A percentile compares a stretch with the other conserved stretches of the same genome.
Conservation (phyloP, 2,113 vertebrate genomes). For the Seriola quinqueradiata region DNA sequence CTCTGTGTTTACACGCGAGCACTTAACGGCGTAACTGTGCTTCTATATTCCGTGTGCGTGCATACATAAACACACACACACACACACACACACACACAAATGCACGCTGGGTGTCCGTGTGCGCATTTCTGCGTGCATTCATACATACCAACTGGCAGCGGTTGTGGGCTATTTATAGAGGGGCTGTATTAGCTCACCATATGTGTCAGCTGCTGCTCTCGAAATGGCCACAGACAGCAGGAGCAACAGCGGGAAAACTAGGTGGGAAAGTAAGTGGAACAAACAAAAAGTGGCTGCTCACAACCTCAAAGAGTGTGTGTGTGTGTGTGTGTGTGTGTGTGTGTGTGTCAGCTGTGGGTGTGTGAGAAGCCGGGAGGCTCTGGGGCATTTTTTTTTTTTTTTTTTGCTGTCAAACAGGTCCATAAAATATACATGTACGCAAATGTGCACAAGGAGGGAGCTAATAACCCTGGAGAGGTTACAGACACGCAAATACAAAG, state of each 20-base stretch:
- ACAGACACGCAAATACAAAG: slow-evolving; percentile 12
- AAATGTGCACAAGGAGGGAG: slow-evolving; percentile 28
- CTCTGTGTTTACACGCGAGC: background rate
- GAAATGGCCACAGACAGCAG: slow-evolving; percentile 67
- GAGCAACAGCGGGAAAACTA: slow-evolving; percentile 29
- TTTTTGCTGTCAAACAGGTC: slow-evolving; percentile 52
- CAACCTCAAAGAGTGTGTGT: background rate
- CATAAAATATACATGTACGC: slow-evolving; percentile 27
- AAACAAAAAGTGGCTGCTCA: slow-evolving; percentile 16
- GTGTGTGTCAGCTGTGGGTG: slow-evolving; percentile 11
- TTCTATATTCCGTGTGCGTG: background rate
- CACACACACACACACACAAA: background rate
- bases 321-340: slow-evolving; percentile 15
- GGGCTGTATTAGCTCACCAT: slow-evolving; percentile 62
- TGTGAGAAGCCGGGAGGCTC: slow-evolving; percentile 2
- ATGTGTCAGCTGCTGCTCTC: slow-evolving; percentile 76
- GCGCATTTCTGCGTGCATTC: slow-evolving; percentile 34
- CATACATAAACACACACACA: background rate
- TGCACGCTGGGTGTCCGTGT: slow-evolving; percentile 4
- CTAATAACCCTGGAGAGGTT: slow-evolving; percentile 1
- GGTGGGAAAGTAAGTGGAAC: slow-evolving; percentile 42
- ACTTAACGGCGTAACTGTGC: background rate
- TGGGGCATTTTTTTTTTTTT: slow-evolving; percentile 28
- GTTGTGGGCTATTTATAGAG: slow-evolving; percentile 73
- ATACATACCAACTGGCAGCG: slow-evolving; percentile 61